Evolutionary conservation across 2,113 vertebrate species (phyloP), one percentile per base, ranked within the genome.

Genomic region (Amblyornis subalaris): DNA sequence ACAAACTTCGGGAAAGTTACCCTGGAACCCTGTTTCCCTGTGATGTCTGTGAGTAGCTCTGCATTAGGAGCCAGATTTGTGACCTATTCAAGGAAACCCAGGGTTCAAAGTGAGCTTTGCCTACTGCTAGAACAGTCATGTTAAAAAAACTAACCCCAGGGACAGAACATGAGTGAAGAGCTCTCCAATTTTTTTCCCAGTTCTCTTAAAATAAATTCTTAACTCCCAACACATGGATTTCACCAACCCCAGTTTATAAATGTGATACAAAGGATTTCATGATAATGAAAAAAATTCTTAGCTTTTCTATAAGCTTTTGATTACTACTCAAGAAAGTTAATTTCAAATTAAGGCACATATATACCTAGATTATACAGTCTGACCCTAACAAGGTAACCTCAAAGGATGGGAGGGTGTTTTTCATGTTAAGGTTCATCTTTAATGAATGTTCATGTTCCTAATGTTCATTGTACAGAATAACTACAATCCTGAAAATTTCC

Each of bases 261-360:
- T 4, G 9, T 26, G 33, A 16, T 42, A 75, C 12, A 69, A 65
- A 3, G 4, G 22, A 25, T 58, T 64, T 87, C 23, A 45, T 22
- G 6, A 40, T 7, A 64, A 73, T 0, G 0, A 54, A 57, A 84
- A 67, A 85, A 57, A 58, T 5, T 40, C 22, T n/a, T 50, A 66
- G 55, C 17, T 73, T 23, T 44, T 47, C 40, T 3, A n/a, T 55
- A 94, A 95, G 70, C 64, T 78, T 79, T 54, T 93, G 88, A 70
- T 33, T 88, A 90, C 89, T 90, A 93, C 76, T 66, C 66, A 92
- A 89, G 48, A 55, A 94, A 78, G 81, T 69, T 64, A 50, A 94
- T 89, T 95, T 97, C 73, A 92, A 96, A 91, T 92, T 84, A 94
- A 96, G 85, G 69, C 20, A 83, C 42, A 45, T 66, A 81, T 55